Evolutionary conservation across 2,113 vertebrate genomes (phyloP), one percentile per base, ranked within the genome.

Genomic region (Cryptoleucopteryx plumbea): DNA sequence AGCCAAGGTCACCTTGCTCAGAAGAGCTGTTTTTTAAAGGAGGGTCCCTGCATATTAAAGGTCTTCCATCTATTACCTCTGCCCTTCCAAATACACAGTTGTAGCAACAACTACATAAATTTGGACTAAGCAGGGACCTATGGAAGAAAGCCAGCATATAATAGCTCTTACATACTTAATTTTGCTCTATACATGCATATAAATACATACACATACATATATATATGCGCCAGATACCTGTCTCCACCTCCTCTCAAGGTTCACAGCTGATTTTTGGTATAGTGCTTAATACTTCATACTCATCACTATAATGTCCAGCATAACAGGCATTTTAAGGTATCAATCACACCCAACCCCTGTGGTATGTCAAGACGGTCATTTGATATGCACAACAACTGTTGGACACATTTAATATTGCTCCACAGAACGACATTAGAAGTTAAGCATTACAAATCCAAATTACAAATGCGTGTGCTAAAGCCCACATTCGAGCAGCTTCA

Each of bases 1-100:
- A 95, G 70, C 43, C 80, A 80, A 92, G 75, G 80, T 80, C 67
- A 94, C 91, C 53, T 88, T 87, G 83, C 86, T 77, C 48, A 63
- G 23, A 86, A 56, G 12, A 84, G 72, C 16, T 40, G 53, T 4
- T 56, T 68, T 68, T 62, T 22, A 36, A 81, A 85, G 31, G 10
- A 83, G 17, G 38, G 31, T 80, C 36, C 36, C 23, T 6, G 2
- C 14, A 45, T 56, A 52, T 63, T 82, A 61, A 56, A 93, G 62
- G 22, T 32, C 63, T 58, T n/a, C 67, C 31, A 67, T 72, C 32
- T 75, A 38, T 84, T 29, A 20, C 55, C 55, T 62, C 75, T 48
- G 66, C 66, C 50, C 45, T 85, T 56, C 43, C 58, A 52, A 65
- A 53, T 32, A 67, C 72, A 38, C 17, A 74, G 65, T 48, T 67